Evolutionary conservation across 2,888 invertebrate genomes (phyloP).

Genomic region (Mythimna impura): DNA sequence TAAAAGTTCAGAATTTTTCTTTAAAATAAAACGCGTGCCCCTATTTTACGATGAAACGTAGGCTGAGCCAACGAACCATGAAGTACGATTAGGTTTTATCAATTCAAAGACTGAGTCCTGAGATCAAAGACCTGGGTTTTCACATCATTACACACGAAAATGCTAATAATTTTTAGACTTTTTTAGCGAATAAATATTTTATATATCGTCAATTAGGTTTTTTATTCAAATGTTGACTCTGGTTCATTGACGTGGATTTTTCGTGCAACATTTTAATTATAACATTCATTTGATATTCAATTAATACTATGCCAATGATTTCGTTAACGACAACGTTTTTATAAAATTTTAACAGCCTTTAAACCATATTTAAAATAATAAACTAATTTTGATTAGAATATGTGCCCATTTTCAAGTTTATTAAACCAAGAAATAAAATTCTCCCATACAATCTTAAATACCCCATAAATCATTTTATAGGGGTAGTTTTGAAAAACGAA

Average conservation of each 20-base stretch:
- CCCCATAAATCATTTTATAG: too few species aligned
- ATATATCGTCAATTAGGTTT: neutral
- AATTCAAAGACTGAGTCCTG: conserved; percentile 35
- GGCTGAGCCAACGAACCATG: conserved; percentile 42
- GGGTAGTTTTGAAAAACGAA: too few species aligned
- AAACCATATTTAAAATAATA: too few species aligned
- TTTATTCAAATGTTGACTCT: neutral
- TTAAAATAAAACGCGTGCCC: conserved; percentile 4
- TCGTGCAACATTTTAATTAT: neutral
- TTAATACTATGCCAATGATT: too few species aligned
- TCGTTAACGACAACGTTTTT: too few species aligned
- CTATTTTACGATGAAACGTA: conserved; percentile 32
- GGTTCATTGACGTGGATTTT: neutral
- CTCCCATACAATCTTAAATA: too few species aligned
- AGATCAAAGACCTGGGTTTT: conserved; percentile 45
- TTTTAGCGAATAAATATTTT: neutral
- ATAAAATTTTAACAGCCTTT: too few species aligned
- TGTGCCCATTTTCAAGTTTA: too few species aligned
- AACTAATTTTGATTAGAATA: too few species aligned
- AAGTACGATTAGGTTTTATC: conserved; percentile 54
- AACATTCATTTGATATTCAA: too few species aligned
- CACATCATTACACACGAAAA: conserved; percentile 51
- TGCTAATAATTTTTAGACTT: neutral
- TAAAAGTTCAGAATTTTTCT: neutral
- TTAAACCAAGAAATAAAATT: too few species aligned